Conservation (phyloP, 2,113 vertebrate genomes). For the Odontophorus gujanensis region DNA sequence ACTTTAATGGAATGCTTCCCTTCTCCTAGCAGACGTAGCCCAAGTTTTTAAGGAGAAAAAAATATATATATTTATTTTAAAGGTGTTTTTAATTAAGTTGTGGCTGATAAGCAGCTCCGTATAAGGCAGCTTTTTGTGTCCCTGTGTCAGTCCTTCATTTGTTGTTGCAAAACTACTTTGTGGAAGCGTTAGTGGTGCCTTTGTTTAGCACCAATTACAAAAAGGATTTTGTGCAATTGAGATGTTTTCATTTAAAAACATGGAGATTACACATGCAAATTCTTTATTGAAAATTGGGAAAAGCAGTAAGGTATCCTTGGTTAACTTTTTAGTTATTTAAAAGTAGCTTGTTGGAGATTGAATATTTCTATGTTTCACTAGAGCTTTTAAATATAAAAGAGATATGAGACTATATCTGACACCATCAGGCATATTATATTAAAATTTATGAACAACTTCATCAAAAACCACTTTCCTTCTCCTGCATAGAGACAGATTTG, state of each 20-base stretch:
- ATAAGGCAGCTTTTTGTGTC: constrained; percentile 53
- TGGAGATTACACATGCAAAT: constrained; percentile 75
- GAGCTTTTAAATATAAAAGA: constrained; percentile 94
- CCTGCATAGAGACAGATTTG: constrained; percentile 90
- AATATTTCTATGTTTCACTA: constrained; percentile 86
- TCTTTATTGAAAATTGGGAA: constrained; percentile 75
- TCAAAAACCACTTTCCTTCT: constrained; percentile 96
- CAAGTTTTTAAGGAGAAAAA: constrained; percentile 31
- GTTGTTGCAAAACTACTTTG: constrained; percentile 60
- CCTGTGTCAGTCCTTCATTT: constrained; percentile 44
- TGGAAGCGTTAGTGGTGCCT: constrained; percentile 58
- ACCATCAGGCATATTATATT: constrained; percentile 94
- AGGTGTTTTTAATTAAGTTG: constrained; percentile 23
- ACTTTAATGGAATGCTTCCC: constrained; percentile 64
- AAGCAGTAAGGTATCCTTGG: constrained; percentile 82
- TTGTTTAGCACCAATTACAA: constrained; percentile 76
- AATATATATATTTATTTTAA: constrained; percentile 56
- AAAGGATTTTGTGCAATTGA: constrained; percentile 68
- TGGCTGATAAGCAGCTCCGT: constrained; percentile 53
- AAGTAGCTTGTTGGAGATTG: constrained; percentile 85
- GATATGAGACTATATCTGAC: constrained; percentile 91
- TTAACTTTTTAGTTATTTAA: constrained; percentile 88
- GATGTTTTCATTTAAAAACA: constrained; percentile 80
- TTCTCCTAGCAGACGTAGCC: constrained; percentile 59
- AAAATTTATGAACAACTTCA: constrained; percentile 99